A percentile compares a stretch with the other conserved stretches of the same genome.
phyloP scores from a whole-genome alignment of 1,140 invertebrate genomes.

The Hycleus cichorii region DNA sequence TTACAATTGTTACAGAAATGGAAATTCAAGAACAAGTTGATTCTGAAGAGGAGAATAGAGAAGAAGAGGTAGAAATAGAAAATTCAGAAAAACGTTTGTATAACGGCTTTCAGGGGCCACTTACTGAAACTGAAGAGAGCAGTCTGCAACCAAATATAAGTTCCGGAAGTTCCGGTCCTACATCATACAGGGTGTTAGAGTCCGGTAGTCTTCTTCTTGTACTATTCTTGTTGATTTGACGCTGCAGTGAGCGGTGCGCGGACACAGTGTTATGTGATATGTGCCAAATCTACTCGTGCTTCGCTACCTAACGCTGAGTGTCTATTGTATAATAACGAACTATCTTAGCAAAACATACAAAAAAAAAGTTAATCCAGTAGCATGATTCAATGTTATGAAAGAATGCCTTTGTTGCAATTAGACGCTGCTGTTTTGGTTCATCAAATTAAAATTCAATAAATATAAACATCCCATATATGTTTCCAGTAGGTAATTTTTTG shows the following conservation, averaged over 20 bases:
- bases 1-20: constrained; percentile 33
- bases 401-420: constrained; percentile 12
- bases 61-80: constrained; percentile 23
- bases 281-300: constrained; percentile 42
- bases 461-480: constrained; percentile 2
- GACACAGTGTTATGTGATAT: constrained; percentile 37
- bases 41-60: constrained; percentile 27
- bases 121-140: constrained; percentile 31
- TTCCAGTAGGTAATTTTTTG: constrained; percentile 1
- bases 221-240: constrained; percentile 28
- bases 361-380: constrained; percentile 12
- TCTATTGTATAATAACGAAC: constrained; percentile 26
- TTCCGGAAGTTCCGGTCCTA: constrained; percentile 17
- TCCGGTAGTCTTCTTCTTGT: constrained; percentile 21
- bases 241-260: constrained; percentile 20
- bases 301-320: constrained; percentile 35
- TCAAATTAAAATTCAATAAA: not conserved
- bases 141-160: constrained; percentile 24
- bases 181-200: constrained; percentile 15
- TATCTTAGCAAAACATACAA: constrained; percentile 7
- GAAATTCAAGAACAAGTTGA: constrained; percentile 35
- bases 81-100: constrained; percentile 31
- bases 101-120: constrained; percentile 35
- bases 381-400: constrained; percentile 11
- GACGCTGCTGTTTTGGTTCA: constrained; percentile 4